phyloP scores from a whole-genome alignment of 2,888 invertebrate genomes.

The Dynastes hyllus region DNA sequence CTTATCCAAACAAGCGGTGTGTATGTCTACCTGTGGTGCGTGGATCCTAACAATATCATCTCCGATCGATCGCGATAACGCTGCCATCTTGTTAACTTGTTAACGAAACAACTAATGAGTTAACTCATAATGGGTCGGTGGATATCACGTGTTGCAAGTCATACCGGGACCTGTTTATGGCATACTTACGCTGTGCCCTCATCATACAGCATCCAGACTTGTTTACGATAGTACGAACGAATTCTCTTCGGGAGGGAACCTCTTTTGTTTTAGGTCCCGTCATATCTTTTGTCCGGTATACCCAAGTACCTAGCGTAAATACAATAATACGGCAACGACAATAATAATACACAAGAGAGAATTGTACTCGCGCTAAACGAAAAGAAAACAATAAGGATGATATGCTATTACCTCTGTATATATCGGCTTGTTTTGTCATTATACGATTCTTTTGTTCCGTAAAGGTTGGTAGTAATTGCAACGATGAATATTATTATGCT shows the following conservation, averaged over 20 bases:
- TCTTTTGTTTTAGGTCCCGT: slow-evolving; percentile 30
- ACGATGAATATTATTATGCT: too few relatives aligned
- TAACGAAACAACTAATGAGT: slow-evolving; percentile 71
- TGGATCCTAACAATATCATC: slow-evolving; percentile 67
- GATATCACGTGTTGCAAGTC: slow-evolving; percentile 68
- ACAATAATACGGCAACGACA: neutral
- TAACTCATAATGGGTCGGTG: slow-evolving; percentile 66
- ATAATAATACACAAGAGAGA: neutral
- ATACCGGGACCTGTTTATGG: slow-evolving; percentile 64
- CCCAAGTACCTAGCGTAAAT: neutral
- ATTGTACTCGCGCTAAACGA: too few relatives aligned
- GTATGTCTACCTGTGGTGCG: slow-evolving; percentile 65
- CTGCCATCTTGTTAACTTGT: slow-evolving; percentile 71
- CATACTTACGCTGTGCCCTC: slow-evolving; percentile 31
- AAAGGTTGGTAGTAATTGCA: too few relatives aligned
- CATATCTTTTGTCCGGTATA: slow-evolving; percentile 16
- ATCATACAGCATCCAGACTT: neutral
- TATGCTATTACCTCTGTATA: too few relatives aligned
- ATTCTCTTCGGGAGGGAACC: neutral
- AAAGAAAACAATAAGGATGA: too few relatives aligned
- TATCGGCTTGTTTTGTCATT: too few relatives aligned
- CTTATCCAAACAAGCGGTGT: slow-evolving; percentile 56
- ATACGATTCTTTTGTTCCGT: too few relatives aligned
- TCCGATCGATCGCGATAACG: slow-evolving; percentile 66
- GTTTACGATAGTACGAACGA: neutral